Conservation (phyloP, 1,140 invertebrate genomes). For the Drosophila eugracilis region DNA sequence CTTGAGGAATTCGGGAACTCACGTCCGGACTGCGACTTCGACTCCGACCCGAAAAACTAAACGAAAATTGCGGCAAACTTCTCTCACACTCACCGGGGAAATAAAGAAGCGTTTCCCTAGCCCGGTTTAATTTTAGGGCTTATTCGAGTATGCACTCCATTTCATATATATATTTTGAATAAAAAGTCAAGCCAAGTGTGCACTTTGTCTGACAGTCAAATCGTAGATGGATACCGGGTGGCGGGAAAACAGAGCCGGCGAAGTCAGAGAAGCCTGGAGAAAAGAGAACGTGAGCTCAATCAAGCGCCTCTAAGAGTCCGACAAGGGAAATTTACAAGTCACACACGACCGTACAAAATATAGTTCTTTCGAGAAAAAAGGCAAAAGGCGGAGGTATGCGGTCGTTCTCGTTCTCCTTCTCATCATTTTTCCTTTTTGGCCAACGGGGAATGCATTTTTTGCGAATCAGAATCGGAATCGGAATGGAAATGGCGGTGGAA, state of each 20-base stretch:
- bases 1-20: constrained; percentile 39
- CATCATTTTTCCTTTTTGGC: constrained; percentile 35
- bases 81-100: constrained; percentile 47
- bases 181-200: constrained; percentile 50
- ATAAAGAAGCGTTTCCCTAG: constrained; percentile 58
- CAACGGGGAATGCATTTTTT: constrained; percentile 39
- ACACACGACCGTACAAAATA: constrained; percentile 56
- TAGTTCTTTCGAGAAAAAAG: constrained; percentile 35
- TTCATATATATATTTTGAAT: constrained; percentile 54
- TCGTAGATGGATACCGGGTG: constrained; percentile 26
- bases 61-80: constrained; percentile 64
- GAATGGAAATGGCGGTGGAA: constrained; percentile 40
- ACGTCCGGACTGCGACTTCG: constrained; percentile 38
- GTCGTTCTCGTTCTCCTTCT: constrained; percentile 19
- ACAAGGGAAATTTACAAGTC: constrained; percentile 78
- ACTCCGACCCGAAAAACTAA: constrained; percentile 20
- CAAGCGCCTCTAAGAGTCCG: constrained; percentile 70
- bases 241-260: constrained; percentile 1
- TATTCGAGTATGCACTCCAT: constrained; percentile 57
- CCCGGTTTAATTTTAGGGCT: constrained; percentile 56
- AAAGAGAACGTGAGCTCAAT: constrained; percentile 72
- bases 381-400: constrained; percentile 34
- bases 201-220: constrained; percentile 50
- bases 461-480: constrained; percentile 47
- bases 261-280: not conserved